Conservation (phyloP, 2,888 invertebrate species). For the Phaedon cochleariae region DNA sequence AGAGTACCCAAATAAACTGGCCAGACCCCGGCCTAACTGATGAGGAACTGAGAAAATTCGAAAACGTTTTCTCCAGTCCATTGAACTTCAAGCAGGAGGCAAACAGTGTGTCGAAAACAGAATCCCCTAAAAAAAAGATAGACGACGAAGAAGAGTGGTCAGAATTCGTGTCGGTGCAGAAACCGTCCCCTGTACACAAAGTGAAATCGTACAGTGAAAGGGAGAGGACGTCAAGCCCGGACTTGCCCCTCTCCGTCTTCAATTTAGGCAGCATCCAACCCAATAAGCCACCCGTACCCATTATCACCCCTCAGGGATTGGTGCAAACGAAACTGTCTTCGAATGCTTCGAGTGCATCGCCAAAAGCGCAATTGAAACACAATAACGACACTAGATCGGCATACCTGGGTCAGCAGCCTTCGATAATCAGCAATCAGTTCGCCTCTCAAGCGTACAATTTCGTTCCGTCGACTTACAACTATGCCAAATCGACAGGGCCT, state of each 20-base stretch:
- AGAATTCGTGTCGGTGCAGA: constrained; percentile 65
- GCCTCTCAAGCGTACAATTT: constrained; percentile 41
- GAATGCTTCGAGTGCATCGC: constrained; percentile 24
- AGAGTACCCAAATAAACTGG: constrained; percentile 68
- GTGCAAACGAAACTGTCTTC: constrained; percentile 57
- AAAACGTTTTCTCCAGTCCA: constrained; percentile 49
- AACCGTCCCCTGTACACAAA: constrained; percentile 47
- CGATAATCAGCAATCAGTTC: constrained; percentile 56
- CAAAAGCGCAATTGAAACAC: constrained; percentile 30
- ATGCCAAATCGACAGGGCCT: constrained; percentile 4
- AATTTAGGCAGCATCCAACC: constrained; percentile 57
- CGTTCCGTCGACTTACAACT: constrained; percentile 12
- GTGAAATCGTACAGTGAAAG: constrained; percentile 32
- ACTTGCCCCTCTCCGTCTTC: constrained; percentile 57
- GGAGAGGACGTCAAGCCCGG: constrained; percentile 54
- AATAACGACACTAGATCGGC: constrained; percentile 24
- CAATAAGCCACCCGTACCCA: constrained; percentile 57
- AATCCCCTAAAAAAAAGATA: constrained; percentile 17
- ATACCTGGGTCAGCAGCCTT: constrained; percentile 43
- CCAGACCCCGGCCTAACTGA: constrained; percentile 68
- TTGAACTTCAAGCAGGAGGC: constrained; percentile 23
- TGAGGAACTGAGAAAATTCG: constrained; percentile 57
- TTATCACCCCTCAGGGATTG: constrained; percentile 57
- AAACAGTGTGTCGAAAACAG: background rate
- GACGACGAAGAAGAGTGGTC: constrained; percentile 70